Base-by-base conservation (phyloP, 2,888 invertebrate species). In the Drosophila mulleri region DNA sequence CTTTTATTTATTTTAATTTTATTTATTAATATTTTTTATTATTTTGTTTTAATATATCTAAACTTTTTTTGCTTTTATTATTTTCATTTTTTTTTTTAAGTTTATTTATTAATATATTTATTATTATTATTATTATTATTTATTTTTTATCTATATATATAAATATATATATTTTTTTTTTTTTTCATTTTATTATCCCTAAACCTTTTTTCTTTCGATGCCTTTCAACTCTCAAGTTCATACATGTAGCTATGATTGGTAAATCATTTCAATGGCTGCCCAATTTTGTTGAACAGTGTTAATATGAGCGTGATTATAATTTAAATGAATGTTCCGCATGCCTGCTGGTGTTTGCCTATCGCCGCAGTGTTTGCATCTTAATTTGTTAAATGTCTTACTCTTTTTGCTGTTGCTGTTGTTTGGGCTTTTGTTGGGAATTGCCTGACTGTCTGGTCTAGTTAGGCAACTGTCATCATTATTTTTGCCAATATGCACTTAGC, bases 391-490 rank as follows among this genome's bases (percentile, higher is more conserved):
- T 82, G 88, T 79, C 75, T 80, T 58, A 68, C 67, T 64, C 44
- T 20, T 65, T 59, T 60, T 78, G 65, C 26, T 66, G 23, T 44
- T 47, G 58, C 11, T 56, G 58, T 9, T 48, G 50, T 12, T 59
- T 26, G 8, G 45, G 44, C 3, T 58, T 63, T n/a, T 45, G 39
- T 5, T 58, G 73, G 47, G 44, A 59, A 65, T 76, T 65, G 59
- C 54, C 66, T 62, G 74, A 63, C 75, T 69, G 67, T 77, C 70
- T 73, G 89, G 57, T 80, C 82, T 80, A 84, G 89, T 84, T 85
- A 80, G 80, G 69, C 82, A 80, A 89, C 84, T 89, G 85, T 89
- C 84, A 89, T 85, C 89, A 89, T 89, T 86, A 86, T 83, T 84
- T 89, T 83, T 77, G 69, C 72, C 88, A 88, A 86, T 86, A 84